Percentiles rank a stretch among this genome's conserved stretches.
Conservation (phyloP, 1,140 invertebrate genomes). For the Coptotermes formosanus region DNA sequence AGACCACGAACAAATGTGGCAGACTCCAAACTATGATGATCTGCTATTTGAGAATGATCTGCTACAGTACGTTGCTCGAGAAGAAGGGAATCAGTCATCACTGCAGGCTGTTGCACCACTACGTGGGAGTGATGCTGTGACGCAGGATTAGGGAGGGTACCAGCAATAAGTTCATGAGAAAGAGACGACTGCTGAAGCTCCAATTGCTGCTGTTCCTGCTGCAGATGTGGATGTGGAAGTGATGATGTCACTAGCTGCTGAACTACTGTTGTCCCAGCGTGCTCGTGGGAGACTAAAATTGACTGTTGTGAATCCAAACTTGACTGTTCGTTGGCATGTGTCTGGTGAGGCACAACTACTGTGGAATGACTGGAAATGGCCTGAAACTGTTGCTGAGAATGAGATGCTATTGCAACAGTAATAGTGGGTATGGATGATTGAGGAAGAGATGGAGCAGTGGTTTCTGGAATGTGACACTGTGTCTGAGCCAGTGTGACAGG, state of each 20-base stretch:
- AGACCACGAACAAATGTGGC: not conserved
- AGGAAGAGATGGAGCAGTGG: not conserved
- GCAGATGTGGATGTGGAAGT: constrained; percentile 18
- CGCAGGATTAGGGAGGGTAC: not conserved
- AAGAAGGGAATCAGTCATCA: not conserved
- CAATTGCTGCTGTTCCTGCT: not conserved
- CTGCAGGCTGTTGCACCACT: not conserved
- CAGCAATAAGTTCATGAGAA: not conserved
- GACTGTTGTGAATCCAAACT: not conserved
- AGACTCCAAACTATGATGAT: not conserved
- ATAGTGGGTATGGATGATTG: constrained; percentile 11
- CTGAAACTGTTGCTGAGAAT: constrained; percentile 25
- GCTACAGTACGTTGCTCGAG: not conserved
- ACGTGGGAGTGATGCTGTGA: not conserved
- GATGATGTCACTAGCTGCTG: constrained; percentile 16
- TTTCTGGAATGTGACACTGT: not conserved
- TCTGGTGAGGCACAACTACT: constrained; percentile 5
- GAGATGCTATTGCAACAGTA: constrained; percentile 22
- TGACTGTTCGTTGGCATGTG: not conserved
- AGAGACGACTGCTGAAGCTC: not conserved
- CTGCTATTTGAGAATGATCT: not conserved
- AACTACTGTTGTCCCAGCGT: not conserved
- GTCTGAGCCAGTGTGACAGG: not conserved
- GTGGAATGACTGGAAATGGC: not conserved
- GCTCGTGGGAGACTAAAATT: constrained; percentile 20